Evolutionary conservation across 2,888 invertebrate species (phyloP), one percentile per base, ranked within the genome.

Genomic region (Rugalucina vietnamica): DNA sequence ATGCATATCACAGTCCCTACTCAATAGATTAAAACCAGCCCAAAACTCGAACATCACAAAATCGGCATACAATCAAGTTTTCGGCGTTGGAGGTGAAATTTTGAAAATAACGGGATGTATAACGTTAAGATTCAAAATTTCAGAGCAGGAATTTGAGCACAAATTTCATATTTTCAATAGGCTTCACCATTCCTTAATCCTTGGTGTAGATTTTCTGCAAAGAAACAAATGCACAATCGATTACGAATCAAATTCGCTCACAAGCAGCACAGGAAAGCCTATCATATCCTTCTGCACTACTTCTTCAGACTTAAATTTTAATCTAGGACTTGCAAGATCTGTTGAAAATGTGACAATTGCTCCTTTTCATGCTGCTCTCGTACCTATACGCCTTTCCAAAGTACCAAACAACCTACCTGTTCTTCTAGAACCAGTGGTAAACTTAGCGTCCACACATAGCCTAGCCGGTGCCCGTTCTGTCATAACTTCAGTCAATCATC

Each of bases 171-270:
- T 80, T 8, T 37, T 80, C 14, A 39, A 73, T 2, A n/a, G 43
- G 36, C n/a, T 77, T 18, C 80, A 80, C 36, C 79, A 84, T 73
- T 74, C 79, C 27, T 10, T 84, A 4, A 77, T 76, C 21, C 32
- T 80, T 50, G 79, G 84, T 4, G 60, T 84, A 21, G 84, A 84
- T n/a, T 80, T 80, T 39, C 39, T 84, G 65, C 34, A 21, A 39
- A 29, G 43, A 1, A 76, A 84, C 39, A 76, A 76, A 65, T 80
- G 84, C 37, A 39, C 27, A 39, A 36, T 80, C 29, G 77, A 84
- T 36, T 27, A 34, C 14, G 10, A 12, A 5, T 34, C 69, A 69
- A 69, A 34, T 14, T 34, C 69, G 29, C 36, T 69, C 14, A 34
- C 8, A 36, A 69, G 34, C 36, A 36, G 36, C 29, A 18, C 69